Evolutionary conservation across 2,113 vertebrate genomes (phyloP).

Genomic region (Myiozetetes cayanensis): DNA sequence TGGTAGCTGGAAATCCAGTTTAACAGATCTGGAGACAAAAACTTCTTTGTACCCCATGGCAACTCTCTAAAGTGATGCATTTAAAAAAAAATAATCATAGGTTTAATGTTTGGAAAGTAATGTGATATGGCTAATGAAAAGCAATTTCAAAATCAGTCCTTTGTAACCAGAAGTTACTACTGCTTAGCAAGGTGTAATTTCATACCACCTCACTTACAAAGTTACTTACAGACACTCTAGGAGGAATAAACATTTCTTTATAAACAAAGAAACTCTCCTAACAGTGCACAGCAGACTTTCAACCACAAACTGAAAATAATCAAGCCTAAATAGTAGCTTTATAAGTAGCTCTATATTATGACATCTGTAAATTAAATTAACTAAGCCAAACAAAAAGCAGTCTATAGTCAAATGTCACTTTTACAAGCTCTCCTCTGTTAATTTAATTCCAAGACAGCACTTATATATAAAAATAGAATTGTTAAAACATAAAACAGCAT

Average conservation of each 20-base stretch:
- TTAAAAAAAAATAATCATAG: neutral
- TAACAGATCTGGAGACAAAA: neutral
- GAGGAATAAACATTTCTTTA: neutral
- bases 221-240: neutral
- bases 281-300: neutral
- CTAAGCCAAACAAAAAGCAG: neutral
- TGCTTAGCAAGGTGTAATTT: neutral
- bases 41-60: neutral
- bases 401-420: neutral
- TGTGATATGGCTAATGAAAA: neutral
- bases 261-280: neutral
- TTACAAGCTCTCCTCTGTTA: neutral
- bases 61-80: neutral
- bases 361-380: neutral
- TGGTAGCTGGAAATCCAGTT: neutral
- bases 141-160: neutral
- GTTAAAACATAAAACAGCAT: constrained; percentile 1
- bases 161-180: neutral
- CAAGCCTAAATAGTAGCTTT: neutral
- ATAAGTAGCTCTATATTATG: neutral
- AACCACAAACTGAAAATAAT: neutral
- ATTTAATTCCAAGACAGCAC: constrained; percentile 13
- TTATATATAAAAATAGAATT: neutral
- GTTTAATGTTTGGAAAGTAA: neutral
- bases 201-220: neutral